Evolutionary conservation across 2,888 invertebrate genomes (phyloP), one percentile per base, ranked within the genome.

Genomic region (Heliconius erato): DNA sequence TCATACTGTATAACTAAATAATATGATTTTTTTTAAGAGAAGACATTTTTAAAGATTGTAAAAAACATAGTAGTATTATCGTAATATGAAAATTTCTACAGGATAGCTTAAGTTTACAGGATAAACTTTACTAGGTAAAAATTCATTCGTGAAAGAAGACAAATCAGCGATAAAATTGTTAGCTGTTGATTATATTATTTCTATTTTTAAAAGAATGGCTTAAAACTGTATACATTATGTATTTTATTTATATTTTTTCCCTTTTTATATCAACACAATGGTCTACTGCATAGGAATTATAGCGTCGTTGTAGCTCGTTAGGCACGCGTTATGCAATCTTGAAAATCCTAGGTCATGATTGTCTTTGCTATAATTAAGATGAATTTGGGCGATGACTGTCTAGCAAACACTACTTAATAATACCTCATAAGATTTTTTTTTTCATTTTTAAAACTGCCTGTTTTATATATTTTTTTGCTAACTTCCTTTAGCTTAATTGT

Each of bases 321-420:
- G 49, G 67, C 49, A 78, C 65, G 65, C 76, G 35, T 76, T 76
- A 78, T 78, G 65, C 28, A 67, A 78, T 32, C 78, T 78, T 78
- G 65, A 78, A 44, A 78, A 63, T 76, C 63, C 76, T 76, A 76
- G 63, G 76, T 76, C 76, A 76, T 63, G 76, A 76, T 76, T 76
- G 76, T 76, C 76, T 63, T 63, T 76, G 63, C 76, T 14, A 26
- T 63, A 35, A 76, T 76, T 76, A 59, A 12, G 59, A 63, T 76
- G 35, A 32, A 40, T 59, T 40, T 76, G 63, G 28, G n/a, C n/a
- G 32, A 63, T 79, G 72, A 26, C 59, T n/a, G 23, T 59, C 49
- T 44, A 54, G 80, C 82, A 83, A 49, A 63, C 26, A 26, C 4
- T 63, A 14, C 12, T 40, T 40, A 32, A 76, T 76, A 63, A 76